phyloP scores from a whole-genome alignment of 2,113 vertebrate genomes.

The Myotis lucifugus region DNA sequence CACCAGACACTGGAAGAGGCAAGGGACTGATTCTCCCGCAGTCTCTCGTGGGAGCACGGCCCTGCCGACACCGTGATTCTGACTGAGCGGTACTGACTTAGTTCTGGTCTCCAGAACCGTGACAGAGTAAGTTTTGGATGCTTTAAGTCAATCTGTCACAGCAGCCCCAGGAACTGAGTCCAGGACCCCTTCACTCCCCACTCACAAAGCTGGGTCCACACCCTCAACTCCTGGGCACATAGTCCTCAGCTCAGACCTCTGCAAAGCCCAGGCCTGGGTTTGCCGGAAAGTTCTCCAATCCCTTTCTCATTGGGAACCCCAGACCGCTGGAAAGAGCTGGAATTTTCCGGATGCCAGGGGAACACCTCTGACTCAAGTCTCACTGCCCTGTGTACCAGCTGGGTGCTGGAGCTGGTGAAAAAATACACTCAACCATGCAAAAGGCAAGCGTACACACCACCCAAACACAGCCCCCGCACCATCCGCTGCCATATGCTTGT shows the following conservation, averaged over 20 bases:
- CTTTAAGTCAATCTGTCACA: background rate
- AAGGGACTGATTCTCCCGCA: accelerated
- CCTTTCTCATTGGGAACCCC: background rate
- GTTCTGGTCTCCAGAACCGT: background rate
- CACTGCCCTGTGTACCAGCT: slow-evolving; percentile 44
- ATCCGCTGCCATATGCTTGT: slow-evolving; percentile 73
- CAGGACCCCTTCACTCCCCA: too few relatives aligned
- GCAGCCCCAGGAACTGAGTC: background rate
- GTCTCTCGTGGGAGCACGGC: accelerated
- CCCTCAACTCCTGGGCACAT: background rate
- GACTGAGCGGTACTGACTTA: background rate
- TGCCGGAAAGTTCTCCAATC: background rate
- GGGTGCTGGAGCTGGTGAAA: background rate
- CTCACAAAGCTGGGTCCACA: background rate
- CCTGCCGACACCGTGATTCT: background rate
- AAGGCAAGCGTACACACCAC: slow-evolving; percentile 53
- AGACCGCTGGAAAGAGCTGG: background rate
- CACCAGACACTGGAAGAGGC: too few relatives aligned
- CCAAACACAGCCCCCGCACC: slow-evolving; percentile 77
- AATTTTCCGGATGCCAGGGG: background rate
- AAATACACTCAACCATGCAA: background rate
- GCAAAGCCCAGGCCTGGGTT: background rate
- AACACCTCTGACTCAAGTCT: slow-evolving; percentile 3
- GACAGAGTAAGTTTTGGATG: accelerated
- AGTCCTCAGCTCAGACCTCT: background rate